A percentile compares a stretch with the other conserved stretches of the same genome.
phyloP scores from a whole-genome alignment of 2,888 invertebrate species.

The Meiosimyza platycephala region DNA sequence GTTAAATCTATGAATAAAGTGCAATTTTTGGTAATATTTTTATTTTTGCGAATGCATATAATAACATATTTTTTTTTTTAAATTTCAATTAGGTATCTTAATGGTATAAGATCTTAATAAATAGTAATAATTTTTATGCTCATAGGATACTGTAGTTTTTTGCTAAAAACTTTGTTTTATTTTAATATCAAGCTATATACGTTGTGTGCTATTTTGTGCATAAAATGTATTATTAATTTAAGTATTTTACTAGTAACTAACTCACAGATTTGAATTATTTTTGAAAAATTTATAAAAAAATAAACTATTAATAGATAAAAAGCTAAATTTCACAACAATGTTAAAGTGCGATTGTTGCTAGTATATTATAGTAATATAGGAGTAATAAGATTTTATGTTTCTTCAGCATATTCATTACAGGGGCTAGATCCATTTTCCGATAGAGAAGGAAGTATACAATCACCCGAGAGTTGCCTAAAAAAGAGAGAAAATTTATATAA shows the following conservation, averaged over 20 bases:
- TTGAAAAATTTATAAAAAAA: not conserved
- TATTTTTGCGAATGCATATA: too few species aligned
- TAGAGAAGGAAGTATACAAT: slow-evolving; percentile 69
- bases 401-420: slow-evolving; percentile 2
- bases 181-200: too few species aligned
- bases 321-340: not conserved
- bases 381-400: not conserved
- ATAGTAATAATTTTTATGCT: too few species aligned
- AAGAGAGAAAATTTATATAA: not conserved
- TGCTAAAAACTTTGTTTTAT: too few species aligned
- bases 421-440: slow-evolving; percentile 59
- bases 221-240: too few species aligned
- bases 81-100: too few species aligned
- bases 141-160: too few species aligned
- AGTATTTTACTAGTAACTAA: not conserved
- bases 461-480: slow-evolving; percentile 69
- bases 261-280: slow-evolving; percentile 5
- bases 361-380: not conserved
- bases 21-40: too few species aligned
- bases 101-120: too few species aligned
- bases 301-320: not conserved
- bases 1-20: too few species aligned
- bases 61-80: too few species aligned
- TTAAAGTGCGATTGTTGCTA: not conserved
- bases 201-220: too few species aligned